phyloP scores from a whole-genome alignment of 2,113 vertebrate species.

The Perca fluviatilis region DNA sequence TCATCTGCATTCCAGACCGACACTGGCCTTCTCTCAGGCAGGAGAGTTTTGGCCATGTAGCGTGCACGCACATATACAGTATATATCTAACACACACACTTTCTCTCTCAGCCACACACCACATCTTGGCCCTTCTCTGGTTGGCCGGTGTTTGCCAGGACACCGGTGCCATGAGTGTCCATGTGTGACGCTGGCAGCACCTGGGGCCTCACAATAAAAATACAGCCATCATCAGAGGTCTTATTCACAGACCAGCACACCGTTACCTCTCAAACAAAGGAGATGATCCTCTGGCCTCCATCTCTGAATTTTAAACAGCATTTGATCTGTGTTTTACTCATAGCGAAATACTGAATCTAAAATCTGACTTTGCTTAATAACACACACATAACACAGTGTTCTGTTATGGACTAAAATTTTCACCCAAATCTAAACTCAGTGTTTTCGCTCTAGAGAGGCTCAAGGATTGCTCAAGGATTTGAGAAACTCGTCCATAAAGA shows the following conservation, averaged over 20 bases:
- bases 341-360: background rate
- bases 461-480: conserved; percentile 6
- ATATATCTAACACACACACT: background rate
- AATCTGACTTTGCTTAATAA: background rate
- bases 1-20: conserved; percentile 55
- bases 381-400: background rate
- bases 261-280: conserved; percentile 53
- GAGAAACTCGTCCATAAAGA: conserved; percentile 40
- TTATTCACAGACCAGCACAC: conserved; percentile 72
- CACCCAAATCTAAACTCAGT: background rate
- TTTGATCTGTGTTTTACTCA: conserved; percentile 1
- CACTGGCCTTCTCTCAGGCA: conserved; percentile 36
- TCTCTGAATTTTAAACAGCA: conserved; percentile 17
- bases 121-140: conserved; percentile 62
- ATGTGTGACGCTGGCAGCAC: conserved; percentile 77
- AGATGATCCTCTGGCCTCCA: conserved; percentile 30
- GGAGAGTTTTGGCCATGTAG: conserved; percentile 8
- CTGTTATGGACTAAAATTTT: background rate
- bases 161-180: conserved; percentile 68
- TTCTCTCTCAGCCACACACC: conserved; percentile 37
- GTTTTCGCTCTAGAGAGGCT: conserved; percentile 9
- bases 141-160: conserved; percentile 57
- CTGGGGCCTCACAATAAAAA: conserved; percentile 77
- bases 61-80: conserved; percentile 12
- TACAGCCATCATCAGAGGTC: conserved; percentile 75